Conservation (phyloP, 23 tunicate species). For the Trididemnum clinides region DNA sequence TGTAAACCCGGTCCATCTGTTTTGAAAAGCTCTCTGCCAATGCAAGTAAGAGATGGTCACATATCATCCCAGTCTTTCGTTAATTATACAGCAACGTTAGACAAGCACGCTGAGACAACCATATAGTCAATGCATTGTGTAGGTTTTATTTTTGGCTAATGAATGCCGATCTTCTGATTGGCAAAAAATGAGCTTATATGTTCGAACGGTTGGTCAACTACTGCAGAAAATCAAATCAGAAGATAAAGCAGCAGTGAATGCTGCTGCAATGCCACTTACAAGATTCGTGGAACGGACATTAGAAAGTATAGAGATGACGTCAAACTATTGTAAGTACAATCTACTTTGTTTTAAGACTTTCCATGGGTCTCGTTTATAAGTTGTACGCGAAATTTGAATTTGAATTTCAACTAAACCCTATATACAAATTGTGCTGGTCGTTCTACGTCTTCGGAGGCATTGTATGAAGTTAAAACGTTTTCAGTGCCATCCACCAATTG, state of each 20-base stretch:
- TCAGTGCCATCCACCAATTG: too few species aligned
- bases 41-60: too few species aligned
- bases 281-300: conserved; percentile 38
- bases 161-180: conserved; percentile 29
- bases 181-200: conserved; percentile 58
- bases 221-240: conserved; percentile 42
- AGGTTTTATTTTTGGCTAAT: neutral
- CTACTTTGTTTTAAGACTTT: too few species aligned
- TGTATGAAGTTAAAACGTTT: too few species aligned
- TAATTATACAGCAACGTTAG: neutral
- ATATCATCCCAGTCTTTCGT: neutral
- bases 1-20: too few species aligned
- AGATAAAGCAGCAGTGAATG: neutral
- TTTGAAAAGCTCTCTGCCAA: too few species aligned
- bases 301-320: conserved; percentile 46
- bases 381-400: too few species aligned
- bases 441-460: too few species aligned
- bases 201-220: conserved; percentile 57
- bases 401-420: too few species aligned
- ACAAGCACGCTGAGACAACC: too few species aligned
- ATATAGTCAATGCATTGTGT: neutral
- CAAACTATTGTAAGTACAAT: conserved; percentile 28
- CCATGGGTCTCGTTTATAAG: too few species aligned
- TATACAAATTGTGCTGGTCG: too few species aligned
- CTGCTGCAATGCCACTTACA: neutral